These are phyloP conservation scores for Mactromeris polynyma DNA, from an alignment of 2,888 invertebrate genomes.

Conservation along the genomic window DNA sequence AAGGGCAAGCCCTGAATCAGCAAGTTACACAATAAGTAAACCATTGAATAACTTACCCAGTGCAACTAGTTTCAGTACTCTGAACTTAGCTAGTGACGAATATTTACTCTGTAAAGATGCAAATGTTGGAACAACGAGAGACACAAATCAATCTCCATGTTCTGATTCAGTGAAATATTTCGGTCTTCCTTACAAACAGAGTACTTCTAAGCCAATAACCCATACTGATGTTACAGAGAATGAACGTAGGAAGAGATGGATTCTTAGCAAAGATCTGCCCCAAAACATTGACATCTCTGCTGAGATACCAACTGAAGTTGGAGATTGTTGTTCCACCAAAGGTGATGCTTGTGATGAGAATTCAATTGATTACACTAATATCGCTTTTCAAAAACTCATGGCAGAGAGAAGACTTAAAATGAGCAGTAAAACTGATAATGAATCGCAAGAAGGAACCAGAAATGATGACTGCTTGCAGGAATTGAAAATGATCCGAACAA, in stretches of 20 bases:
- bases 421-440: neutral
- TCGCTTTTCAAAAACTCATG: slow-evolving; percentile 35
- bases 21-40: slow-evolving; percentile 5
- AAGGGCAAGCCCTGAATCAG: neutral
- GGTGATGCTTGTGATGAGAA: neutral
- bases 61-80: neutral
- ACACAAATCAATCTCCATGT: neutral
- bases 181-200: neutral
- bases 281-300: neutral
- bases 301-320: neutral
- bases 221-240: neutral
- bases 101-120: neutral
- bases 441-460: neutral
- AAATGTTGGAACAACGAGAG: neutral
- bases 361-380: slow-evolving; percentile 19
- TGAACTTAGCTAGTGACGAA: neutral
- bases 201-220: neutral
- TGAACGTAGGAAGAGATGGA: neutral
- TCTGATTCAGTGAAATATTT: neutral
- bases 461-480: neutral
- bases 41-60: neutral
- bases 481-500: neutral
- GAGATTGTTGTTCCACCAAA: neutral
- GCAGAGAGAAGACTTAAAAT: slow-evolving; percentile 30
- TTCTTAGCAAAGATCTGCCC: neutral